A percentile compares a stretch with the other conserved stretches of the same genome.
These are phyloP conservation scores for Achatina immaculata DNA, from an alignment of 1,140 invertebrate genomes.

Conservation along the genomic window DNA sequence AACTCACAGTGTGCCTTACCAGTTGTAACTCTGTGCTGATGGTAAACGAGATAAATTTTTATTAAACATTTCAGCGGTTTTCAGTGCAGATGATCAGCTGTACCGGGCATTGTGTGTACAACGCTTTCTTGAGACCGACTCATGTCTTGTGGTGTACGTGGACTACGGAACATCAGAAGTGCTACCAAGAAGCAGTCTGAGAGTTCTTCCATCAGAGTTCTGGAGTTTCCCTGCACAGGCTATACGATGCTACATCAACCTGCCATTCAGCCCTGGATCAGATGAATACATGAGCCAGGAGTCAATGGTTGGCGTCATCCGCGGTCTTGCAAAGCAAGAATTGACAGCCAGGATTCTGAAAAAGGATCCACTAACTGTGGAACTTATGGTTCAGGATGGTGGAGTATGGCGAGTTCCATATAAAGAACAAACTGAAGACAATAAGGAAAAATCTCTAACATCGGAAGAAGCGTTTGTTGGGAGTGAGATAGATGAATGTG, in stretches of 20 bases:
- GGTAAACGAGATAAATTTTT: no score
- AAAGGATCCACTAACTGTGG: not conserved
- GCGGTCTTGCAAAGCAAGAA: not conserved
- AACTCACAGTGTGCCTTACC: no score
- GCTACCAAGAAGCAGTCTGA: not conserved
- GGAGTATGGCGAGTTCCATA: not conserved
- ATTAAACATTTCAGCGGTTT: constrained; percentile 1
- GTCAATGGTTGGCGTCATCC: not conserved
- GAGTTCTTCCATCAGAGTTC: not conserved
- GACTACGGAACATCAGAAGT: constrained; percentile 35
- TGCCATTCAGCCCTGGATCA: not conserved
- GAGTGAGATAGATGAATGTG: not conserved
- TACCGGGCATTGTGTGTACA: constrained; percentile 23
- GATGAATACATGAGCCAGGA: not conserved
- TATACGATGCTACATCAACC: not conserved
- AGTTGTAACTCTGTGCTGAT: no score
- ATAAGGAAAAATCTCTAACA: not conserved
- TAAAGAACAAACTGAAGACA: not conserved
- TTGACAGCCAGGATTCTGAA: not conserved
- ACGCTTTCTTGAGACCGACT: not conserved
- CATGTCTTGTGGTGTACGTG: constrained; percentile 17
- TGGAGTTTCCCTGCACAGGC: constrained; percentile 17
- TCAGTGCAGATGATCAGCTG: constrained; percentile 15
- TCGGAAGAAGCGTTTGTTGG: no score
- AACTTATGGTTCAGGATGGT: not conserved